phyloP scores from a whole-genome alignment of 2,113 vertebrate genomes.

The Spilogale gracilis region DNA sequence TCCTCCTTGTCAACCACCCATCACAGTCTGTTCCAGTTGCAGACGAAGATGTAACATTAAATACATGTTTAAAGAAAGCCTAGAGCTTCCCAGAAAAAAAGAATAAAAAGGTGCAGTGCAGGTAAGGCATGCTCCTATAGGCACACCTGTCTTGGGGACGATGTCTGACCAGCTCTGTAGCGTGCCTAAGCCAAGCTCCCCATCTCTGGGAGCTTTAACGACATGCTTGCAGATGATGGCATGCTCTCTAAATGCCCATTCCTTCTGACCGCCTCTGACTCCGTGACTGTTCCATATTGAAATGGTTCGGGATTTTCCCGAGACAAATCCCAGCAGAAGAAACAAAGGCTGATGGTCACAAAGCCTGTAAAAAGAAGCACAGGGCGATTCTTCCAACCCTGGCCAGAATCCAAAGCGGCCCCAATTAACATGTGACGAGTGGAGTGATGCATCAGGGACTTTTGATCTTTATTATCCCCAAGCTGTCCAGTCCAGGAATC shows the following conservation, averaged over 20 bases:
- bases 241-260: neutral
- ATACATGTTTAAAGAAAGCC: neutral
- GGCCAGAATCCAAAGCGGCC: slow-evolving; percentile 26
- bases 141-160: neutral
- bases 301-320: neutral
- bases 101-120: neutral
- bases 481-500: slow-evolving; percentile 42
- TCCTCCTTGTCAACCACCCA: neutral
- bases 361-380: slow-evolving; percentile 5
- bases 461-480: slow-evolving; percentile 70
- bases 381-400: neutral
- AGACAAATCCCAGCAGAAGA: slow-evolving; percentile 7
- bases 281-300: neutral
- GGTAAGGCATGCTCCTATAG: neutral
- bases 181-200: neutral
- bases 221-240: neutral
- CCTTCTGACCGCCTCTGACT: neutral
- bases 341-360: slow-evolving; percentile 40
- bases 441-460: neutral
- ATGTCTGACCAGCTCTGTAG: neutral
- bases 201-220: neutral
- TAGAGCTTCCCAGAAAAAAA: neutral
- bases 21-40: neutral
- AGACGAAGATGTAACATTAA: neutral
- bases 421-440: slow-evolving; percentile 40